A percentile compares a stretch with the other conserved stretches of the same genome.
Conservation (phyloP, 1,140 invertebrate species). For the Ips nitidus region DNA sequence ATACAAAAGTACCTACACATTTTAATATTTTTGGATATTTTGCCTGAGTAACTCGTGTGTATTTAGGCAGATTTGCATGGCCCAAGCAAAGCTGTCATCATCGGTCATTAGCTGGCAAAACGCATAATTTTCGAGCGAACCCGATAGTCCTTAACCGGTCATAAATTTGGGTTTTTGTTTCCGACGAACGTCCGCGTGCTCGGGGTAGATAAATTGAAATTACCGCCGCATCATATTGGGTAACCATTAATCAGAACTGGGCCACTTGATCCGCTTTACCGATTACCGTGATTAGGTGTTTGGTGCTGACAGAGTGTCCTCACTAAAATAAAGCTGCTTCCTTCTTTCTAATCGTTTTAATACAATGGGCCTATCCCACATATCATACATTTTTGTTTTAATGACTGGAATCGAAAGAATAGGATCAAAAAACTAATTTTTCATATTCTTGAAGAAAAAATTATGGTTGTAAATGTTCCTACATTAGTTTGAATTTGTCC, state of each 20-base stretch:
- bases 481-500: too few species aligned
- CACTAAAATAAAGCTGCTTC: constrained; percentile 15
- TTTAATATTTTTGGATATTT: too few species aligned
- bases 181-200: constrained; percentile 26
- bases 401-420: too few species aligned
- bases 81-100: constrained; percentile 22
- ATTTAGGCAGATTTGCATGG: neutral
- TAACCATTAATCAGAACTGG: constrained; percentile 35
- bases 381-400: too few species aligned
- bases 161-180: constrained; percentile 37
- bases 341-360: neutral
- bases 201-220: constrained; percentile 35
- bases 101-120: constrained; percentile 29
- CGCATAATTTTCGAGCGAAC: constrained; percentile 33
- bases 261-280: constrained; percentile 35
- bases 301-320: constrained; percentile 16
- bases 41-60: too few species aligned
- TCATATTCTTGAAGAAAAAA: too few species aligned
- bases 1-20: too few species aligned
- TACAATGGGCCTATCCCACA: too few species aligned
- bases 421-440: too few species aligned
- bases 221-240: constrained; percentile 34
- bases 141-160: constrained; percentile 28
- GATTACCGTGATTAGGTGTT: constrained; percentile 27
- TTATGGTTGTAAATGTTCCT: too few species aligned